Percentiles rank a stretch among this genome's conserved stretches.
phyloP scores from a whole-genome alignment of 2,888 invertebrate genomes.

The Podabrus alpinus region DNA sequence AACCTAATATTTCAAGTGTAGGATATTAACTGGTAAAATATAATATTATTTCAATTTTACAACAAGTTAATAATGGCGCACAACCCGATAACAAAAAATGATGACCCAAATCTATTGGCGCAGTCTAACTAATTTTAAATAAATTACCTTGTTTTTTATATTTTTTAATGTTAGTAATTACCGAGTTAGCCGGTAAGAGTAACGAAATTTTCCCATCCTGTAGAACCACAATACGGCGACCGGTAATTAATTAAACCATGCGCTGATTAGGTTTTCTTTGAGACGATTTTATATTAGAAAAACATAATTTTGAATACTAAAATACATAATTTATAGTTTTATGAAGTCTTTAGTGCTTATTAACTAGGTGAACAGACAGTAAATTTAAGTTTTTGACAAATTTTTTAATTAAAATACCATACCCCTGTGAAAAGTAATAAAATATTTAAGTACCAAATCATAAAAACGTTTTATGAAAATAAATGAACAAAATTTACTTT shows the following conservation, averaged over 20 bases:
- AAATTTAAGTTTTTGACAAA: background rate
- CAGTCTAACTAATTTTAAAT: too few species aligned
- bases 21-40: too few species aligned
- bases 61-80: too few species aligned
- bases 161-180: too few species aligned
- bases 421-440: background rate
- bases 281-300: background rate
- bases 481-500: background rate
- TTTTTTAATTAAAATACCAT: background rate
- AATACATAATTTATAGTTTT: background rate
- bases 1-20: too few species aligned
- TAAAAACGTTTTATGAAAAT: background rate
- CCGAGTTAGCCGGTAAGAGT: too few species aligned
- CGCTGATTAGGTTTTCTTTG: background rate
- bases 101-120: too few species aligned
- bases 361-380: background rate
- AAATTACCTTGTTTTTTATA: too few species aligned
- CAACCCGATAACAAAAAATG: too few species aligned
- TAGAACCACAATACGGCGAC: background rate
- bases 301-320: background rate
- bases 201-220: background rate
- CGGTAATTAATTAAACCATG: background rate
- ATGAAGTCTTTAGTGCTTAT: background rate
- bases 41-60: too few species aligned
- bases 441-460: background rate